Percentiles rank a stretch among this genome's conserved stretches.
Evolutionary conservation across 2,888 invertebrate genomes (phyloP).

Genomic region (Toxonevra muliebris): DNA sequence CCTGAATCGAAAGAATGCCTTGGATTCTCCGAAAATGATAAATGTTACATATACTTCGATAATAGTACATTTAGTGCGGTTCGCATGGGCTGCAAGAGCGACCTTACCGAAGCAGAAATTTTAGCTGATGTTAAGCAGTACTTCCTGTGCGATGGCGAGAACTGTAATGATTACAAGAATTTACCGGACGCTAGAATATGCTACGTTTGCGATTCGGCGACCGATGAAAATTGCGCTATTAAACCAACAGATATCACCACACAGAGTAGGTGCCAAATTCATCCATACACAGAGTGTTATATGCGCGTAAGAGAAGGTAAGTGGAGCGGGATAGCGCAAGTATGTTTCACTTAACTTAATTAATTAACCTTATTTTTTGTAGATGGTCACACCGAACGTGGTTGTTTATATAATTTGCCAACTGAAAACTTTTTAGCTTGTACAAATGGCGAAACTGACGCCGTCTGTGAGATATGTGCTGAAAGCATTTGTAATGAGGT

Average conservation of each 20-base stretch:
- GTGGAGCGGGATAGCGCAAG: too few species aligned
- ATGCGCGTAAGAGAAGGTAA: slow-evolving; percentile 42
- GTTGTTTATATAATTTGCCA: slow-evolving; percentile 40
- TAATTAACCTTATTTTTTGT: neutral
- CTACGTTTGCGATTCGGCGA: slow-evolving; percentile 42
- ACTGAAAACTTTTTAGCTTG: slow-evolving; percentile 38
- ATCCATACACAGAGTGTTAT: slow-evolving; percentile 46
- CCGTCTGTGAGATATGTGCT: slow-evolving; percentile 39
- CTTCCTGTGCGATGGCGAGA: slow-evolving; percentile 44
- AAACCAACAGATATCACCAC: slow-evolving; percentile 21
- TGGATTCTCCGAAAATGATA: slow-evolving; percentile 39
- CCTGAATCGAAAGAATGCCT: slow-evolving; percentile 34
- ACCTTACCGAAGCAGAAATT: slow-evolving; percentile 28
- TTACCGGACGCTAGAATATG: slow-evolving; percentile 41
- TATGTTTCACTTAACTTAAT: neutral
- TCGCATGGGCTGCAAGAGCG: slow-evolving; percentile 46
- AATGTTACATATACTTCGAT: slow-evolving; percentile 47
- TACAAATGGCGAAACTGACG: slow-evolving; percentile 30
- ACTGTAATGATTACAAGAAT: slow-evolving; percentile 43
- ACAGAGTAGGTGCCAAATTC: slow-evolving; percentile 30
- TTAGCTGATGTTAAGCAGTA: slow-evolving; percentile 37
- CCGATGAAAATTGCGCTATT: slow-evolving; percentile 40
- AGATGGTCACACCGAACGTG: slow-evolving; percentile 47
- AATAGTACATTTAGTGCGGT: slow-evolving; percentile 35
- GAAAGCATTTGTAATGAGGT: slow-evolving; percentile 40